These are phyloP conservation scores for Emys orbicularis DNA, from an alignment of 2,797 vertebrate species.

Conservation along the genomic window DNA sequence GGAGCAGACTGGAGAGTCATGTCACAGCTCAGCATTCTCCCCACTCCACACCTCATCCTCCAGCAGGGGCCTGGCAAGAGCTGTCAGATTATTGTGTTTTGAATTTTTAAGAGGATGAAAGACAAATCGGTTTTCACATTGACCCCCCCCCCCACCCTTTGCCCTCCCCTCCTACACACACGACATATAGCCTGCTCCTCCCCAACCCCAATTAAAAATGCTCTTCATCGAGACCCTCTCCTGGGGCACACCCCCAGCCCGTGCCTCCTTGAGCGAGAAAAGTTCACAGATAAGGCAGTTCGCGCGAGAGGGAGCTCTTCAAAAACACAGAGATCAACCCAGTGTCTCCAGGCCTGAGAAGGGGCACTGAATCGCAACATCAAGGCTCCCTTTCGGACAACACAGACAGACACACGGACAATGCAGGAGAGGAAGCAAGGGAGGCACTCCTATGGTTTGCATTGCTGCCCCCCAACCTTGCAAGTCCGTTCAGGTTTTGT, in stretches of 20 bases:
- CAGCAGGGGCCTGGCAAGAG: constrained; percentile 41
- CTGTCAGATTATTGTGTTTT: constrained; percentile 39
- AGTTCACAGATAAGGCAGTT: constrained; percentile 84
- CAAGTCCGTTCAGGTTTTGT: constrained; percentile 40
- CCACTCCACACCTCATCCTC: neutral
- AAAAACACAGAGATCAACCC: constrained; percentile 71
- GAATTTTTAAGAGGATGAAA: constrained; percentile 62
- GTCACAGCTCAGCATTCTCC: neutral
- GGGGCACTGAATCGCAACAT: constrained; percentile 59
- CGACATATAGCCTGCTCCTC: constrained; percentile 63
- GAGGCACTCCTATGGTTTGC: constrained; percentile 71
- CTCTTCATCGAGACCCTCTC: constrained; percentile 19
- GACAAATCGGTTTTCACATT: constrained; percentile 62
- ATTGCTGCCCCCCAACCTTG: constrained; percentile 52
- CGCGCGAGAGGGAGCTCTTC: constrained; percentile 72
- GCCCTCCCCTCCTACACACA: constrained; percentile 35
- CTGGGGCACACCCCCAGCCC: constrained; percentile 30
- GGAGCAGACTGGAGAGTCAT: neutral
- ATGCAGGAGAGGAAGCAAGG: constrained; percentile 51
- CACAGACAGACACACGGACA: constrained; percentile 77
- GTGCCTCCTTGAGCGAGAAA: constrained; percentile 64
- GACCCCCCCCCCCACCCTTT: constrained; percentile 35
- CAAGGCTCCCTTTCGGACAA: constrained; percentile 65
- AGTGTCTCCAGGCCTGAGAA: constrained; percentile 66
- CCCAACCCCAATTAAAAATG: constrained; percentile 47